Evolutionary conservation across 2,888 invertebrate genomes (phyloP).

Genomic region (Thysanoteuthis rhombus): DNA sequence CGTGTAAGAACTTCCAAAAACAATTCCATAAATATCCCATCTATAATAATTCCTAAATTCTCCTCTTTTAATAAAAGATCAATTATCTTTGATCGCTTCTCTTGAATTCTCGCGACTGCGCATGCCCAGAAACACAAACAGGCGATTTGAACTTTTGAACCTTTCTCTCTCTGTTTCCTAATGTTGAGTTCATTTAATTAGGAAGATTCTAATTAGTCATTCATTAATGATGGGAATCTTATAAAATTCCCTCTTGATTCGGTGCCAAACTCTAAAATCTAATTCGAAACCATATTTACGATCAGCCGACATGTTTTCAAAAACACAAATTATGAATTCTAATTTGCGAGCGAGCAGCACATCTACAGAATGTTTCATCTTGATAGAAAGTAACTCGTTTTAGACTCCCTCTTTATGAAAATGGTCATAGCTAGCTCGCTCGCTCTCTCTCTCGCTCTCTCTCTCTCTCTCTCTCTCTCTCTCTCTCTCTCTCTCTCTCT

Average conservation of each 20-base stretch:
- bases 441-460: not conserved
- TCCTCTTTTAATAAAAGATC: not conserved
- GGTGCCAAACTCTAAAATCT: not conserved
- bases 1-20: not conserved
- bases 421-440: not conserved
- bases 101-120: not conserved
- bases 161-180: not conserved
- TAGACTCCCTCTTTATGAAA: not conserved
- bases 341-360: not conserved
- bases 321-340: conserved; percentile 12
- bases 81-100: not conserved
- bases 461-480: not conserved
- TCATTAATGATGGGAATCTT: not conserved
- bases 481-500: not conserved
- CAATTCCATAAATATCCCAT: conserved; percentile 12
- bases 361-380: not conserved
- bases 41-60: not conserved
- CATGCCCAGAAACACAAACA: not conserved
- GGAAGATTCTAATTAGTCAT: not conserved
- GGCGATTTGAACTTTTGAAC: too few species aligned
- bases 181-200: conserved; percentile 12
- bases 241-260: not conserved
- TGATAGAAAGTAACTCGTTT: not conserved
- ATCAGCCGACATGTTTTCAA: not conserved
- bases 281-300: not conserved